These are phyloP conservation scores for Stenodema calcarata DNA, from an alignment of 2,888 invertebrate genomes.

Conservation along the genomic window DNA sequence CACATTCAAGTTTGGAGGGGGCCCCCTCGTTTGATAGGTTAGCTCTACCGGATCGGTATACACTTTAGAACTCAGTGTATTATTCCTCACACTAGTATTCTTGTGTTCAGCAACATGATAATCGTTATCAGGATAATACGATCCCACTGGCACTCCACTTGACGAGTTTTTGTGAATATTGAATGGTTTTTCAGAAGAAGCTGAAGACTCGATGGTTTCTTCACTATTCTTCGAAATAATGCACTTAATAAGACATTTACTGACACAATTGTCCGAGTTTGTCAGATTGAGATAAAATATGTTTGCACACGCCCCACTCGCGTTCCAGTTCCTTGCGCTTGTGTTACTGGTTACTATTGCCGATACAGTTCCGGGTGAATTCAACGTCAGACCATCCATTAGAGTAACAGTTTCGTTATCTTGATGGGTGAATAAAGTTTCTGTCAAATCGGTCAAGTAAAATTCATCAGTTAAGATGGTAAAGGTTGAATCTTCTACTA, in stretches of 20 bases:
- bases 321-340: neutral
- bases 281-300: neutral
- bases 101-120: neutral
- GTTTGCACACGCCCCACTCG: neutral
- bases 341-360: neutral
- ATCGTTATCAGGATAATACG: no score
- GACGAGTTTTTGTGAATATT: neutral
- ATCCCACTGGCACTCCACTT: neutral
- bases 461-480: neutral
- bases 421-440: no score
- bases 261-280: neutral
- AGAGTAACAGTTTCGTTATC: no score
- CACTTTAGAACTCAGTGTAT: no score
- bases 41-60: neutral
- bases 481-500: neutral
- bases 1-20: neutral
- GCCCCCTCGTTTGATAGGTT: neutral
- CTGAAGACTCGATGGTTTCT: neutral
- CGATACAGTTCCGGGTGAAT: neutral
- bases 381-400: neutral
- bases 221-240: neutral
- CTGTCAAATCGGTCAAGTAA: no score
- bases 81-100: neutral
- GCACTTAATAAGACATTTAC: neutral
- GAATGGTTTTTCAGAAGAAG: no score